A percentile compares a stretch with the other conserved stretches of the same genome.
These are phyloP conservation scores for Megaceryle maxima DNA, from an alignment of 2,113 vertebrate genomes.

Conservation along the genomic window DNA sequence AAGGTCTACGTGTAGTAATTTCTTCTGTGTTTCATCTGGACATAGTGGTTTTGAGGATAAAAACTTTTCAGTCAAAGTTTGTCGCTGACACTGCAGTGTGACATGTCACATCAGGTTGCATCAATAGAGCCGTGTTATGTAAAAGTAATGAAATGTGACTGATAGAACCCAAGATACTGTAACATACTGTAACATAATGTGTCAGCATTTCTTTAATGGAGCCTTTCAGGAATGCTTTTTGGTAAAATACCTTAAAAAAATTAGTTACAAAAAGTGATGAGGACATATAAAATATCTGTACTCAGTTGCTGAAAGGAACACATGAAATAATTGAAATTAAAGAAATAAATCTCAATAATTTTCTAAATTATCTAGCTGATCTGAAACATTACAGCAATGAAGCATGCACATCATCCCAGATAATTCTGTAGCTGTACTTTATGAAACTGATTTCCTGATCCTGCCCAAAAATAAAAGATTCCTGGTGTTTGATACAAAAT, in stretches of 20 bases:
- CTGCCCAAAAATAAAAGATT: not conserved
- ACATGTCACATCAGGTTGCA: slow-evolving; percentile 72
- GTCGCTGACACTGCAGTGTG: slow-evolving; percentile 68
- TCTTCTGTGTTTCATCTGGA: not conserved
- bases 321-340: not conserved
- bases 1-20: not conserved
- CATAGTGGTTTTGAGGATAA: not conserved
- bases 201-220: slow-evolving; percentile 74
- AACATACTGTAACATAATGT: slow-evolving; percentile 55
- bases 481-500: not conserved
- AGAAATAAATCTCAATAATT: not conserved
- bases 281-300: not conserved
- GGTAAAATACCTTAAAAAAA: slow-evolving; percentile 36
- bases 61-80: slow-evolving; percentile 62
- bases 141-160: slow-evolving; percentile 76
- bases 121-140: slow-evolving; percentile 66
- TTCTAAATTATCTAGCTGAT: not conserved
- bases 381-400: not conserved
- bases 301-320: not conserved
- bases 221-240: slow-evolving; percentile 63
- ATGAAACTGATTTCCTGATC: not conserved
- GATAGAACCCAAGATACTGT: slow-evolving; percentile 68
- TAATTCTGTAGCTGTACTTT: not conserved
- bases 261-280: not conserved
- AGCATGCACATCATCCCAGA: not conserved